Evolutionary conservation across 2,888 invertebrate genomes (phyloP), one percentile per base, ranked within the genome.

Genomic region (Apamea crenata): DNA sequence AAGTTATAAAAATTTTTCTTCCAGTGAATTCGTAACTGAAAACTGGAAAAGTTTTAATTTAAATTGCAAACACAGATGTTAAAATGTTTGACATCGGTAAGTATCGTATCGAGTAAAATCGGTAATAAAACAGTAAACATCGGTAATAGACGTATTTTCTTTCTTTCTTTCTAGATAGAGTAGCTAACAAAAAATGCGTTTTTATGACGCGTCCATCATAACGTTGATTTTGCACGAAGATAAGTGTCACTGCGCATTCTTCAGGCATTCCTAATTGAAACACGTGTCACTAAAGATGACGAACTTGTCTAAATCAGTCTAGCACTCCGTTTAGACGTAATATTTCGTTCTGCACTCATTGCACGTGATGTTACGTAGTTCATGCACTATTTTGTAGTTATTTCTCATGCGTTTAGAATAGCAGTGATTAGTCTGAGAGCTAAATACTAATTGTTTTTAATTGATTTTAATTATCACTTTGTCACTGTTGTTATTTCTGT

Each of bases 231-330:
- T 40, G 47, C 47, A 47, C 47, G 16, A 47, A 16, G 16, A 16
- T 47, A 50, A 29, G 16, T 67, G 40, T 73, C 40, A n/a, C 1
- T 2, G 4, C n/a, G 29, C 36, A 78, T 44, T 69, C 29, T n/a
- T 40, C 25, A 32, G 3, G 18, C 47, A 80, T 80, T 50, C 14
- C 12, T 80, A 79, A 78, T 70, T 44, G 80, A n/a, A 50, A 66
- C 50, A 61, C 81, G 67, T 61, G 61, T 67, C 36, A 7, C 25
- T n/a, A 50, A 21, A 50, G 16, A 67, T 74, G 67, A 80, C 67
- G 74, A 80, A 68, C 14, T 68, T 53, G 16, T 81, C 61, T 81
- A 63, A 80, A 68, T 81, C 53, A n/a, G 61, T 81, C n/a, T 32
- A 68, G 25, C 50, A n/a, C 53, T 74, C 18, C 6, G 53, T 66